Conservation (phyloP, 1,140 invertebrate genomes). For the Lepidurus apus region DNA sequence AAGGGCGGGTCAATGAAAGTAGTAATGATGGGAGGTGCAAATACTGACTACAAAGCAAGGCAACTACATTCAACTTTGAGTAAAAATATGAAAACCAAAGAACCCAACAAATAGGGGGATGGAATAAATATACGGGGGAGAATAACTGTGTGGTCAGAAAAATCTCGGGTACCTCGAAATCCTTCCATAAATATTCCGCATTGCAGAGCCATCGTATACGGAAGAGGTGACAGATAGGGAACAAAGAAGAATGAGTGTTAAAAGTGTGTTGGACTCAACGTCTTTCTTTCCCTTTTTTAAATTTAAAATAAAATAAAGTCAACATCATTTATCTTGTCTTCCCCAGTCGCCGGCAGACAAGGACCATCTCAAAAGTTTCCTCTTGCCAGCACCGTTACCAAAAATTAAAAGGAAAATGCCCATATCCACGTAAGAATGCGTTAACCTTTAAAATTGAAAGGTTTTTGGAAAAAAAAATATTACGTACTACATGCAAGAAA, state of each 20-base stretch:
- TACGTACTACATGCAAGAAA: conserved; percentile 31
- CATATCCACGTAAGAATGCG: conserved; percentile 24
- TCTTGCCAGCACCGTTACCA: conserved; percentile 44
- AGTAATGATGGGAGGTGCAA: conserved; percentile 7
- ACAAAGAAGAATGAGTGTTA: conserved; percentile 46
- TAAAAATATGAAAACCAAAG: background rate
- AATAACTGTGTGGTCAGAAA: conserved; percentile 2
- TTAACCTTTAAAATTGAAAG: conserved; percentile 17
- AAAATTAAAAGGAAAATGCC: conserved; percentile 29
- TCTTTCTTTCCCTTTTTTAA: conserved; percentile 31
- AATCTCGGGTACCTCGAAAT: conserved; percentile 60
- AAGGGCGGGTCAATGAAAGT: background rate
- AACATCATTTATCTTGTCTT: conserved; percentile 41
- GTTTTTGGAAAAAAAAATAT: conserved; percentile 35
- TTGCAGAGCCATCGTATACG: conserved; percentile 37
- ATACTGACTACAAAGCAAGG: conserved; percentile 14
- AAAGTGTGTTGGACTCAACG: conserved; percentile 37
- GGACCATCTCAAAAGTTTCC: conserved; percentile 97
- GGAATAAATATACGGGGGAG: background rate
- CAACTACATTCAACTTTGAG: conserved; percentile 1
- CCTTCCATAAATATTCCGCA: conserved; percentile 49
- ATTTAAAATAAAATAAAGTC: conserved; percentile 34
- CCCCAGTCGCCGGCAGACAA: conserved; percentile 52
- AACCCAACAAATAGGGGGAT: too few relatives aligned
- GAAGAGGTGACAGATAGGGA: conserved; percentile 51